phyloP scores from a whole-genome alignment of 2,797 vertebrate genomes.

The Spinibarbus caldwelli region DNA sequence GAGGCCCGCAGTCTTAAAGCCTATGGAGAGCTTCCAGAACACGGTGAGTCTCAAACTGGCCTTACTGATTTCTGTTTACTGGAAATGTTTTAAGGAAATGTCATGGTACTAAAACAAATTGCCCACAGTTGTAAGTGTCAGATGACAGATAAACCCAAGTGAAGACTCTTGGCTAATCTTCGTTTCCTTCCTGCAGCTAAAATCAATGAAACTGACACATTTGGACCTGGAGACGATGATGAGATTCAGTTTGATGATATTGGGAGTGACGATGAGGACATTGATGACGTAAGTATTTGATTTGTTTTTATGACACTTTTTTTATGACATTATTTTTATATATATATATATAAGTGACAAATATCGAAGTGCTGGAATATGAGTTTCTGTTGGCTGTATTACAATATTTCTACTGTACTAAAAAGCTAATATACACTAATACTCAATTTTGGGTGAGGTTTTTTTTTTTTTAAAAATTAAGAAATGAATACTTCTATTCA shows the following conservation, averaged over 20 bases:
- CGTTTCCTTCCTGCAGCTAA: slow-evolving; percentile 86
- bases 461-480: neutral
- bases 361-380: neutral
- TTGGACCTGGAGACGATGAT: slow-evolving; percentile 93
- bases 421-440: neutral
- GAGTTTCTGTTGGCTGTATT: neutral
- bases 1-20: slow-evolving; percentile 97
- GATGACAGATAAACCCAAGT: neutral
- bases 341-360: neutral
- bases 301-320: neutral
- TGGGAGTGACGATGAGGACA: slow-evolving; percentile 93
- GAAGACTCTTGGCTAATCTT: neutral
- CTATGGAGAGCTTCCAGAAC: slow-evolving; percentile 97
- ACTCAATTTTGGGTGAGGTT: too few species aligned
- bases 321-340: neutral
- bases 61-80: neutral
- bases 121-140: neutral
- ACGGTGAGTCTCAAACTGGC: slow-evolving; percentile 78
- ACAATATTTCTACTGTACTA: neutral
- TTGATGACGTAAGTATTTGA: slow-evolving; percentile 90
- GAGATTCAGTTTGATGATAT: slow-evolving; percentile 98
- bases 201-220: slow-evolving; percentile 97
- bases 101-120: neutral
- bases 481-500: neutral
- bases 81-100: too few species aligned